Base-by-base conservation (phyloP, 1,140 invertebrate genomes). In the Drosophila kikkawai region DNA sequence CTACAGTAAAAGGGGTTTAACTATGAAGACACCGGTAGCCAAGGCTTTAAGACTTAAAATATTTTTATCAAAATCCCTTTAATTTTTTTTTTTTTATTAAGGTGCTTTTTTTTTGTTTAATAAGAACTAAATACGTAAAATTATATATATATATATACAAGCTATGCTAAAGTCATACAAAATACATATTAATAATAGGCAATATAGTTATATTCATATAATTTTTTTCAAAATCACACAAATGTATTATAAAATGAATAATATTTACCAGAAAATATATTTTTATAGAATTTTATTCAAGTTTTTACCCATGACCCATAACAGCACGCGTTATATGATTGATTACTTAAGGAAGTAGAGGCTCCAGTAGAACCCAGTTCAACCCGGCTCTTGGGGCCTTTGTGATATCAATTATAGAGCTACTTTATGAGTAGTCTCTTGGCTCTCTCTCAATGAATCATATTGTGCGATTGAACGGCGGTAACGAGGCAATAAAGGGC, bases 401-500 rank as follows among this genome's bases (percentile, higher is more conserved):
- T 70, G 37, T 68, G 44, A 34, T 68, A 55, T 68, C 48, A 68
- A 55, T 55, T 70, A 41, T 39, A n/a, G 17, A 37, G 48, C 53
- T 55, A 55, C 34, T 55, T 9, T 8, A 55, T 68, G 67, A 37
- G 45, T 37, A 36, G 45, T 22, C 36, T n/a, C n/a, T 7, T 32
- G 15, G 17, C 12, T 15, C 7, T 15, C 17, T 22, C 48, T 51
- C 53, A 67, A 39, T 70, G 63, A 68, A 68, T 68, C 67, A 70
- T 32, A 17, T 44, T 36, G n/a, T 41, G 22, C 8, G 32, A 55
- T 67, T 19, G 34, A 13, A 22, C 29, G 48, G 17, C 22, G 34
- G 26, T 34, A 37, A 41, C n/a, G 19, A 39, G 47, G 12, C 34
- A 41, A 42, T 51, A 53, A 71, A 44, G 66, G 71, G 48, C 26